Conservation (phyloP, 2,888 invertebrate genomes). For the Mesorhabditis belari region DNA sequence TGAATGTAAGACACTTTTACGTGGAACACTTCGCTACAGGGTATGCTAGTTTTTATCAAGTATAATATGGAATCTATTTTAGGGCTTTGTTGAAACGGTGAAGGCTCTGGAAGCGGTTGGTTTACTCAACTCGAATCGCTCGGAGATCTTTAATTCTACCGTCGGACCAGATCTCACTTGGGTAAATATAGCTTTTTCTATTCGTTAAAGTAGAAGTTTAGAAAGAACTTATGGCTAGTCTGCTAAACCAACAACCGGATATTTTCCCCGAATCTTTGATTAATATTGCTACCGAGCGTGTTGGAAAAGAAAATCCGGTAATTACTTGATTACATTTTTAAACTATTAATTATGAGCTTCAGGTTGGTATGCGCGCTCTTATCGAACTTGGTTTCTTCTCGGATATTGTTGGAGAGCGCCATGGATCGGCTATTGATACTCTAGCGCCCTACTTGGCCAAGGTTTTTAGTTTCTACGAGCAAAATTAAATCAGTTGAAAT, state of each 20-base stretch:
- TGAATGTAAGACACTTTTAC: constrained; percentile 71
- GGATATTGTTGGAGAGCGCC: constrained; percentile 72
- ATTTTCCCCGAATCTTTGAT: constrained; percentile 89
- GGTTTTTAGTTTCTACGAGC: constrained; percentile 4
- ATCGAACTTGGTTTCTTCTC: constrained; percentile 72
- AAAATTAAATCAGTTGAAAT: too few species aligned
- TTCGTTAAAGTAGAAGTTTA: constrained; percentile 53
- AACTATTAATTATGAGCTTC: background rate
- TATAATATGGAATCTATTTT: constrained; percentile 4
- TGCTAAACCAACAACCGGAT: constrained; percentile 75
- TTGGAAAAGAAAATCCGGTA: constrained; percentile 60
- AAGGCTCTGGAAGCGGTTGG: constrained; percentile 80
- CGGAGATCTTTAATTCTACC: constrained; percentile 82
- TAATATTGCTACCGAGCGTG: constrained; percentile 71
- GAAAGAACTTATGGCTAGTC: constrained; percentile 76
- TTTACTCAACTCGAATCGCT: constrained; percentile 75
- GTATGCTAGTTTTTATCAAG: constrained; percentile 36
- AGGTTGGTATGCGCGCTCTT: constrained; percentile 30
- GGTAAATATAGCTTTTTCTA: constrained; percentile 58
- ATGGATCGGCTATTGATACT: constrained; percentile 79
- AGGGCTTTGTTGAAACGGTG: constrained; percentile 80
- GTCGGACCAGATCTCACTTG: constrained; percentile 88
- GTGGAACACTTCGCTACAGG: constrained; percentile 86
- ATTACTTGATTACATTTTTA: background rate
- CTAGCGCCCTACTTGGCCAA: constrained; percentile 70